Percentiles rank a stretch among this genome's conserved stretches.
These are phyloP conservation scores for Erethizon dorsatum DNA, from an alignment of 2,797 vertebrate species.

Conservation along the genomic window DNA sequence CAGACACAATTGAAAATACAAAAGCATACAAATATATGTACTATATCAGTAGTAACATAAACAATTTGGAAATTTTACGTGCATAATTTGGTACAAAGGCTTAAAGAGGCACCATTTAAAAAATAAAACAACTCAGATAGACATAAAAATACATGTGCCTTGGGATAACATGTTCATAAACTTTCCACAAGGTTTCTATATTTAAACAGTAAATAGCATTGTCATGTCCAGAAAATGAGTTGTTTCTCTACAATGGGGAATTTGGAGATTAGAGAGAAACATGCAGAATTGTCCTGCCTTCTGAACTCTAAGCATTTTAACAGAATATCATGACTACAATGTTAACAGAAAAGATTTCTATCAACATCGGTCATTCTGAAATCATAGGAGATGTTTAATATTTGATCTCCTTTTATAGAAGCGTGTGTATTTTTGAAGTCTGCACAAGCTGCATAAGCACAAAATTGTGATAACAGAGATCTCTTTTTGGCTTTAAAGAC, in stretches of 20 bases:
- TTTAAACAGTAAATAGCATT: constrained; percentile 44
- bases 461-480: constrained; percentile 24
- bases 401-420: constrained; percentile 46
- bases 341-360: constrained; percentile 41
- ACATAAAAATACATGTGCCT: background rate
- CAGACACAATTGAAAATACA: constrained; percentile 58
- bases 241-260: constrained; percentile 8
- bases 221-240: constrained; percentile 8
- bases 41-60: background rate
- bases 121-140: constrained; percentile 17
- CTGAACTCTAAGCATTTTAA: constrained; percentile 27
- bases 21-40: constrained; percentile 41
- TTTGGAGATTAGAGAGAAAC: constrained; percentile 55
- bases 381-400: background rate
- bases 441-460: background rate
- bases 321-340: background rate
- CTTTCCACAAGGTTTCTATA: constrained; percentile 4
- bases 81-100: constrained; percentile 48
- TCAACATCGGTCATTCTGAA: constrained; percentile 34
- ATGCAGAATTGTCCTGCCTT: background rate
- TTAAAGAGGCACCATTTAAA: constrained; percentile 46
- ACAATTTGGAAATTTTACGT: constrained; percentile 22
- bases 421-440: constrained; percentile 19
- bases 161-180: constrained; percentile 34
- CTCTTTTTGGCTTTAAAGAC: constrained; percentile 65